Conservation (phyloP, 1,140 invertebrate species). For the Lerema accius region DNA sequence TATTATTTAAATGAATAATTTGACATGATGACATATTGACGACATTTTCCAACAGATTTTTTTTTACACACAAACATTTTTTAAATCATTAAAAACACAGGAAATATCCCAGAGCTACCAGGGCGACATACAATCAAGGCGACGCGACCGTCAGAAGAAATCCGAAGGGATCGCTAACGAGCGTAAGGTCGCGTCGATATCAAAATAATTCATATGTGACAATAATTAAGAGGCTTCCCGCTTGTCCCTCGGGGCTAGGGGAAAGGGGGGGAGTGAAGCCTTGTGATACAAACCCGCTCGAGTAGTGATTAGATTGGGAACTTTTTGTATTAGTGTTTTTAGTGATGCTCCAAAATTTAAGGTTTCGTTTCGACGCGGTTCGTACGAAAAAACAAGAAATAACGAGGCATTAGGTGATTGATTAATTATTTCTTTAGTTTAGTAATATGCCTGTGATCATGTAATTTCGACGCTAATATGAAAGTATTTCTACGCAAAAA, state of each 20-base stretch:
- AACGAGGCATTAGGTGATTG: too few relatives aligned
- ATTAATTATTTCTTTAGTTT: too few relatives aligned
- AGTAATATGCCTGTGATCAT: too few relatives aligned
- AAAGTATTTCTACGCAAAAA: too few relatives aligned
- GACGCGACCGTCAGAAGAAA: conserved; percentile 43
- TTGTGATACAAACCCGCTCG: conserved; percentile 46
- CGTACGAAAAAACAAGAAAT: neutral
- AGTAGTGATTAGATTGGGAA: conserved; percentile 44
- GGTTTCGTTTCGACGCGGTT: neutral
- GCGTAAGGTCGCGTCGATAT: conserved; percentile 64
- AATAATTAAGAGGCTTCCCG: conserved; percentile 77
- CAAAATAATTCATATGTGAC: conserved; percentile 80
- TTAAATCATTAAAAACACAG: neutral
- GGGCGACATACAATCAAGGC: conserved; percentile 38
- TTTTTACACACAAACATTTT: neutral
- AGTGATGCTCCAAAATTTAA: too few relatives aligned
- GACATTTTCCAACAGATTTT: too few relatives aligned
- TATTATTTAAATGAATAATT: too few relatives aligned
- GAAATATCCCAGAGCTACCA: conserved; percentile 12
- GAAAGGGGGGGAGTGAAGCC: conserved; percentile 54
- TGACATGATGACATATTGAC: too few relatives aligned
- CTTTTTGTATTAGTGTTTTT: conserved; percentile 6
- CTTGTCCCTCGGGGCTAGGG: conserved; percentile 48
- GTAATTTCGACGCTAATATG: too few relatives aligned
- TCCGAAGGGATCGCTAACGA: conserved; percentile 55